Base-by-base conservation (phyloP, 2,113 vertebrate genomes). In the Haemorhous mexicanus region DNA sequence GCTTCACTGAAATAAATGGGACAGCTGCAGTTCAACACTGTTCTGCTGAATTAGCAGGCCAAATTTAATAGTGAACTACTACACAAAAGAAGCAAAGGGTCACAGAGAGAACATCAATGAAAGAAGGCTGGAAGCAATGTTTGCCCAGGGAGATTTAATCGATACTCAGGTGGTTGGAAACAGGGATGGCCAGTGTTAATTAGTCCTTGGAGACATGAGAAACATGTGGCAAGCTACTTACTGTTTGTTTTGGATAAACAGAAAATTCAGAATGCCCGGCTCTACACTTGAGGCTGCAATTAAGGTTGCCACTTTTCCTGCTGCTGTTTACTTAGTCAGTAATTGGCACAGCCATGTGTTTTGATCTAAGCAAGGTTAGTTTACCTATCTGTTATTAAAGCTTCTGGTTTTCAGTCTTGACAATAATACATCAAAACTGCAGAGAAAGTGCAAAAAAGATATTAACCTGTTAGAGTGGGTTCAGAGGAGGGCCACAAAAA, bases 151-250 rank as follows among this genome's bases (percentile, higher is more conserved):
- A 96, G 61, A 84, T 92, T 55, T 91, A 67, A 61, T 86, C 16
- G 3, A 63, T 83, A 58, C 88, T 93, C 89, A 97, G 74, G 93
- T 93, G 89, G 84, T 16, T 6, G 1, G 52, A 73, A 94, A n/a
- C 52, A 85, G 85, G 56, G 62, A 92, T 88, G 56, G 70, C 78
- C 68, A 46, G 44, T 84, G 76, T 96, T 94, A 97, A 80, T 97
- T 97, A 96, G 76, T 47, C 83, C 90, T 96, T 9, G 5, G 95
- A 94, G 86, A 94, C 44, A 37, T 18, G 66, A 82, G 64, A 88
- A 93, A 87, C 88, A 77, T 87, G 92, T 95, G 95, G 79, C 92
- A 89, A 81, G 79, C 73, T 83, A 53, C 72, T 84, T 82, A 37
- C 46, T 70, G 67, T 89, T 96, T 37, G 3, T 79, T 97, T 96